Evolutionary conservation across 2,888 invertebrate genomes (phyloP), one percentile per base, ranked within the genome.

Genomic region (Apoderus coryli): DNA sequence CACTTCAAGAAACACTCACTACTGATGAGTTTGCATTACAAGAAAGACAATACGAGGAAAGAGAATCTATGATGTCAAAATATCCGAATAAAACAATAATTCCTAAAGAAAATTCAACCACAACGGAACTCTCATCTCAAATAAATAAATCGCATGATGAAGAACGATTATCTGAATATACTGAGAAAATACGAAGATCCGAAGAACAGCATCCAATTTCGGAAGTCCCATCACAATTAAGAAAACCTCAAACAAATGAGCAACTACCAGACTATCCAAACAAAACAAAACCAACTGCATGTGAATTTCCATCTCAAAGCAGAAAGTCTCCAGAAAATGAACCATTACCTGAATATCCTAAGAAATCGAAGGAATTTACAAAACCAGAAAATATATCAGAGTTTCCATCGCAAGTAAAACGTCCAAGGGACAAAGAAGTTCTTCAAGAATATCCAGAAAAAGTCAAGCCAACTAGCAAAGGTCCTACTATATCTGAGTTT

Each of bases 151-250:
- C n/a, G n/a, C n/a, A n/a, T n/a, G n/a, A n/a, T n/a, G n/a, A n/a
- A n/a, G n/a, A n/a, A n/a, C n/a, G n/a, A n/a, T n/a, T n/a, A n/a
- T n/a, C n/a, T n/a, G n/a, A n/a, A n/a, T n/a, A n/a, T n/a, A n/a
- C n/a, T n/a, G n/a, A n/a, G n/a, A n/a, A n/a, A n/a, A n/a, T n/a
- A n/a, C n/a, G n/a, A n/a, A n/a, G n/a, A n/a, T n/a, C 31, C 16
- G 15, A 14, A 35, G 34, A 25, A 4, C 27, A 25, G 4, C 38
- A 42, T 4, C 27, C 25, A 25, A 30, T 44, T 7, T 25, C 30
- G 4, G 47, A 48, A 34, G 47, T 44, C 38, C 45, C 45, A n/a
- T 37, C 44, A 4, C 45, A 48, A 31, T 38, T 42, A 22, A 35
- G 40, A 27, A 42, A 27, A 27, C 34, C 41, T 19, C 42, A 43